phyloP scores from a whole-genome alignment of 2,888 invertebrate species.

The Fissipunctia ypsillon region DNA sequence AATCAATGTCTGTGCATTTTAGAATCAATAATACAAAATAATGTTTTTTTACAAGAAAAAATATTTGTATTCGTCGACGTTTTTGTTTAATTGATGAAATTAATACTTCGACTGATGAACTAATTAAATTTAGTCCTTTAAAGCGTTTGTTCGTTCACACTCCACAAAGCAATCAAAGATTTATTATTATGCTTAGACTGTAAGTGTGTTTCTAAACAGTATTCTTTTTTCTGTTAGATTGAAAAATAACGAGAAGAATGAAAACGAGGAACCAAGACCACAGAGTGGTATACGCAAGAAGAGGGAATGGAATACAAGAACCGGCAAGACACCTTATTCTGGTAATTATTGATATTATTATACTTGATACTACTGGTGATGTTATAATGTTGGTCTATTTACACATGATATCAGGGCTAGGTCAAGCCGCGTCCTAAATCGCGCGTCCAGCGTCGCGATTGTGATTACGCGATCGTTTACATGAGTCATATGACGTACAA shows the following conservation, averaged over 20 bases:
- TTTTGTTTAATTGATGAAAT: background rate
- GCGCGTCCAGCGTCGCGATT: background rate
- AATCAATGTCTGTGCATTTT: background rate
- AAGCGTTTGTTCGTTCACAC: background rate
- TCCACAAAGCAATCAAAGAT: background rate
- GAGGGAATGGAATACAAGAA: slow-evolving; percentile 75
- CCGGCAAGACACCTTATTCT: slow-evolving; percentile 75
- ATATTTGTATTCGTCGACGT: background rate
- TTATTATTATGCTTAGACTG: background rate
- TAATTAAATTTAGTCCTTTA: background rate
- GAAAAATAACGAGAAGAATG: slow-evolving; percentile 75
- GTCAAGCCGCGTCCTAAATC: background rate
- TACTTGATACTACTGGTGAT: background rate
- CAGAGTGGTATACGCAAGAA: slow-evolving; percentile 75
- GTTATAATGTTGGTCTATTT: background rate
- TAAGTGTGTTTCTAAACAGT: slow-evolving; percentile 1
- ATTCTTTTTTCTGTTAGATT: slow-evolving; percentile 67
- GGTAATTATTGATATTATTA: slow-evolving; percentile 68
- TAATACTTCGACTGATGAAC: too few relatives aligned
- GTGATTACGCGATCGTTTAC: background rate
- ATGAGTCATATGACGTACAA: background rate
- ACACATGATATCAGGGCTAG: background rate
- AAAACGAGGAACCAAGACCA: slow-evolving; percentile 74
- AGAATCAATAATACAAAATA: background rate
- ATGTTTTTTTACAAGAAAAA: background rate